These are phyloP conservation scores for Subanguina moxae DNA, from an alignment of 1,140 invertebrate species.

Conservation along the genomic window DNA sequence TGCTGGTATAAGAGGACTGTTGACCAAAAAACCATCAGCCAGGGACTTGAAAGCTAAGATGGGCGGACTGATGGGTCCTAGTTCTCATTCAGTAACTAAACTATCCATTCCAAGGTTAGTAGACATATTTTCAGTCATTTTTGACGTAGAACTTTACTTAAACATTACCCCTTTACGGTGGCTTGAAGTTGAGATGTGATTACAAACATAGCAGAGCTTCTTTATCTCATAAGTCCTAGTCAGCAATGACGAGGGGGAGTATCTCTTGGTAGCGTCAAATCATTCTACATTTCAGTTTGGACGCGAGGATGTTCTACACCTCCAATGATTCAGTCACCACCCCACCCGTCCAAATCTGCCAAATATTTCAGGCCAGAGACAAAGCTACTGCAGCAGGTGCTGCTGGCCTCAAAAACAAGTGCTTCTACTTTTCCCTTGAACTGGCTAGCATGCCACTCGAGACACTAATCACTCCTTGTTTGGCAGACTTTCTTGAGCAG, in stretches of 20 bases:
- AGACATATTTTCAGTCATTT: no score
- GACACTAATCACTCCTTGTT: slow-evolving; percentile 87
- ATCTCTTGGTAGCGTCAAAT: no score
- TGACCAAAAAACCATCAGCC: slow-evolving; percentile 37
- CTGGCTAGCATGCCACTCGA: slow-evolving; percentile 63
- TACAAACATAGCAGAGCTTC: no score
- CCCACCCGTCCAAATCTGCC: slow-evolving; percentile 16
- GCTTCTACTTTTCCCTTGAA: slow-evolving; percentile 53
- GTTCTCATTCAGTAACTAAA: slow-evolving; percentile 19
- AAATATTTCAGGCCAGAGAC: slow-evolving; percentile 14
- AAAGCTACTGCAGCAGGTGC: slow-evolving; percentile 12
- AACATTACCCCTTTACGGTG: no score
- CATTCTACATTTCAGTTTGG: slow-evolving; percentile 21
- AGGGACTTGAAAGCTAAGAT: slow-evolving; percentile 37
- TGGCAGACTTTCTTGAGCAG: slow-evolving; percentile 87
- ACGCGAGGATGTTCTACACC: slow-evolving; percentile 49
- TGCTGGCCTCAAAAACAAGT: slow-evolving; percentile 41
- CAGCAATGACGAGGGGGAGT: no score
- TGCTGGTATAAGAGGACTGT: slow-evolving; percentile 9
- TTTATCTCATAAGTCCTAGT: no score
- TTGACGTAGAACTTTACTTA: background rate
- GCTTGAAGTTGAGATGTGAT: no score
- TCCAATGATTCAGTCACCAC: slow-evolving; percentile 33
- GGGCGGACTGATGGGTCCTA: background rate
- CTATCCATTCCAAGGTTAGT: slow-evolving; percentile 17